These are phyloP conservation scores for Chloroclystis v-ata DNA, from an alignment of 2,888 invertebrate genomes.

Conservation along the genomic window DNA sequence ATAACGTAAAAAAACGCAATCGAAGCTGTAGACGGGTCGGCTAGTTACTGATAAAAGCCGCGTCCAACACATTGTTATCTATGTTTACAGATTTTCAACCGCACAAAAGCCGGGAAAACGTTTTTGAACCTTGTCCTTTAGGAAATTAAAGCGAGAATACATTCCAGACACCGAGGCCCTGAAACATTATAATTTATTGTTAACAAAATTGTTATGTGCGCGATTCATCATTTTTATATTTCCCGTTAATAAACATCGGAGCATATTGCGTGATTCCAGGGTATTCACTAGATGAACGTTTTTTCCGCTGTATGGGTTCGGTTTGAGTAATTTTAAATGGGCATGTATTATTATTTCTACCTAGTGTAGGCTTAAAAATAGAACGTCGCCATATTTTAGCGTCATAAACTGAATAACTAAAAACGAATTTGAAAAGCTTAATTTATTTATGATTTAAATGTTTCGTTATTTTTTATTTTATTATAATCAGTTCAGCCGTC, in stretches of 20 bases:
- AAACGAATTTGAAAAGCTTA: no score
- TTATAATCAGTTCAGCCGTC: no score
- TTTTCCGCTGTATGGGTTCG: no score
- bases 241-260: neutral
- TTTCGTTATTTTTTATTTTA: no score
- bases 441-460: no score
- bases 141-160: constrained; percentile 17
- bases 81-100: constrained; percentile 12
- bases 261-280: neutral
- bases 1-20: no score
- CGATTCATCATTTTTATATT: constrained; percentile 8
- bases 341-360: no score
- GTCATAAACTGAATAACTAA: no score
- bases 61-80: constrained; percentile 6
- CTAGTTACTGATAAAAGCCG: neutral
- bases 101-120: constrained; percentile 17
- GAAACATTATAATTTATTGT: constrained; percentile 13
- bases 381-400: no score
- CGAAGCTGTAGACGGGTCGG: no score
- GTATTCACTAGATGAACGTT: neutral
- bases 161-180: constrained; percentile 2
- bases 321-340: no score
- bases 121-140: constrained; percentile 19
- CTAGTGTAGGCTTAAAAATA: no score
- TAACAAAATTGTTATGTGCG: constrained; percentile 7